Evolutionary conservation across 1,140 invertebrate genomes (phyloP), one percentile per base, ranked within the genome.

Genomic region (Papilio polytes): DNA sequence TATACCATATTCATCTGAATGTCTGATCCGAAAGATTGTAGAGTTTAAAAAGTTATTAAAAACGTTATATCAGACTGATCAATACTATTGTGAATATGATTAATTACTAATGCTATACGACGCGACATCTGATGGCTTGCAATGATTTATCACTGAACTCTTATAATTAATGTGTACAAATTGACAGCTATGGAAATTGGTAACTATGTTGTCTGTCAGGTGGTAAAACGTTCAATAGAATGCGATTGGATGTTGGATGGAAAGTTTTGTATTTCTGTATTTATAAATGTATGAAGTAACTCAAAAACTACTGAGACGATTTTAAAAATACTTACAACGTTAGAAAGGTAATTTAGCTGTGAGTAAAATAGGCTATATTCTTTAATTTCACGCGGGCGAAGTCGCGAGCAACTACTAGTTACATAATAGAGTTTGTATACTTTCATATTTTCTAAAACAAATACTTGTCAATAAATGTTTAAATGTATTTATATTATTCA

Each of bases 121-220:
- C 3, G 56, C 26, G 18, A 63, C 56, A 78, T 56, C 31, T 66
- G 77, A 63, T 78, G 77, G 31, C 53, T 76, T 20, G 7, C 13
- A 46, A 66, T 66, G 53, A 78, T 78, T 78, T 66, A 66, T 78
- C 22, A 36, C 44, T 76, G 41, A 66, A 63, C 22, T 78, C 53
- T 12, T 78, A 76, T 53, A 78, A 78, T 78, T 78, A 44, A 78
- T 78, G 22, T 22, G 31, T 63, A 78, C 36, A 7, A 63, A 63
- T 44, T 78, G 56, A 78, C 56, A 78, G 77, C 22, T 63, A 63
- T 59, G 18, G n/a, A 78, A 78, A 78, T 78, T 36, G 10, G 59
- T 44, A 44, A 78, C 56, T 46, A 78, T 22, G 53, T 59, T 44
- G 56, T 20, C 22, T 66, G 31, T 78, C 76, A 56, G n/a, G n/a